Evolutionary conservation across 1,140 invertebrate genomes (phyloP), one percentile per base, ranked within the genome.

Genomic region (Drosophila quadrilineata): DNA sequence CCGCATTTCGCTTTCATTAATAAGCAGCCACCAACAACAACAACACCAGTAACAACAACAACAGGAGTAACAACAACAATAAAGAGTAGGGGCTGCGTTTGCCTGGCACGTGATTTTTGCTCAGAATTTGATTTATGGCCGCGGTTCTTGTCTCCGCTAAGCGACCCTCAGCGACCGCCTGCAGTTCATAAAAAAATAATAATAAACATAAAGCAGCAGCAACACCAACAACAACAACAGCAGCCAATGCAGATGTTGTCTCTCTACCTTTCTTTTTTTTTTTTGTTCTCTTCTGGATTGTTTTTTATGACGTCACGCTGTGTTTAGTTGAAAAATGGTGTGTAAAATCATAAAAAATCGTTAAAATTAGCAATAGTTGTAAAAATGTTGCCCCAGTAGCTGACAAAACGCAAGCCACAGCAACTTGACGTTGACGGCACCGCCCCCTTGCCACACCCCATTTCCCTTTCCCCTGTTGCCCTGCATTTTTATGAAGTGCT

Each of bases 1-100:
- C n/a, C 60, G 65, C 80, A 58, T 84, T 85, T 84, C 79, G 70
- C 79, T 85, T 85, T 84, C 77, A 84, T 85, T 84, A 79, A 82
- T 77, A 62, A 84, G 68, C 66, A 77, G 43, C n/a, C n/a, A n/a
- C n/a, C n/a, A n/a, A n/a, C n/a, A n/a, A n/a, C 28, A 52, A 50
- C 45, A 49, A 6, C 21, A 29, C n/a, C 16, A 48, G 8, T 16
- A 41, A 21, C 48, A 60, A 17, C 49, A 58, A 14, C 35, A 43
- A 35, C 43, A 58, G n/a, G 36, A 43, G 26, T n/a, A 38, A 8
- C 40, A 35, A 19, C 38, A 33, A 22, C 16, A 14, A 29, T 10
- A 10, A n/a, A 24, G 36, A 50, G 33, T 33, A 58, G 58, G n/a
- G n/a, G n/a, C n/a, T n/a, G 22, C 74, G 57, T 52, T 53, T 56